Percentiles rank a stretch among this genome's conserved stretches.
Conservation (phyloP, 2,113 vertebrate species). For the Percina caprodes region DNA sequence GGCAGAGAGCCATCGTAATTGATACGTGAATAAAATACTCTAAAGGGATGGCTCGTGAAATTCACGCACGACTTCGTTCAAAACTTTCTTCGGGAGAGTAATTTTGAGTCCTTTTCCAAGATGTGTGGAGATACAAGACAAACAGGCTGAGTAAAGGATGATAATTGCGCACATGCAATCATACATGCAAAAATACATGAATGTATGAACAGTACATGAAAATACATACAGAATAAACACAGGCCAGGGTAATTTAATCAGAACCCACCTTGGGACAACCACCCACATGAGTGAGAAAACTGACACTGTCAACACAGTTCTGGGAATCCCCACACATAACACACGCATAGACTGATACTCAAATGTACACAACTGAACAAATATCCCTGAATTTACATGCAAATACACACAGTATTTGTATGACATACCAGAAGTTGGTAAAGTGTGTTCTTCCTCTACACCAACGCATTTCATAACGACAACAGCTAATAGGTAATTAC, state of each 20-base stretch:
- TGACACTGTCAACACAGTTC: slow-evolving; percentile 43
- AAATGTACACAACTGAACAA: background rate
- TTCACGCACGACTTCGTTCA: background rate
- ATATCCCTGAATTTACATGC: background rate
- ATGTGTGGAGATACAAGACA: background rate
- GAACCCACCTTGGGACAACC: slow-evolving; percentile 13
- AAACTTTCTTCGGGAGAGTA: background rate
- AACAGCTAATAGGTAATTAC: background rate
- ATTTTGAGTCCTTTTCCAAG: background rate
- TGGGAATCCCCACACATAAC: slow-evolving; percentile 61
- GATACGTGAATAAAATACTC: slow-evolving; percentile 64
- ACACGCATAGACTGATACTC: background rate
- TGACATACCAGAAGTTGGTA: background rate
- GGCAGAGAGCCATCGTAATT: slow-evolving; percentile 58
- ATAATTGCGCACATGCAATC: background rate
- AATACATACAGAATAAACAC: slow-evolving; percentile 25
- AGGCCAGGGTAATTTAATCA: slow-evolving; percentile 37
- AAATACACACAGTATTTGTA: background rate
- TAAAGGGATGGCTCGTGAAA: slow-evolving; percentile 12
- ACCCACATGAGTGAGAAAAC: slow-evolving; percentile 37
- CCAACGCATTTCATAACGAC: background rate
- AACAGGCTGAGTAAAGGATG: background rate
- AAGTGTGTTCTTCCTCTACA: background rate
- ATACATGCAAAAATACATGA: background rate
- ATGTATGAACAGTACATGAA: slow-evolving; percentile 6